Evolutionary conservation across 2,113 vertebrate species (phyloP), one percentile per base, ranked within the genome.

Genomic region (Mobula birostris): DNA sequence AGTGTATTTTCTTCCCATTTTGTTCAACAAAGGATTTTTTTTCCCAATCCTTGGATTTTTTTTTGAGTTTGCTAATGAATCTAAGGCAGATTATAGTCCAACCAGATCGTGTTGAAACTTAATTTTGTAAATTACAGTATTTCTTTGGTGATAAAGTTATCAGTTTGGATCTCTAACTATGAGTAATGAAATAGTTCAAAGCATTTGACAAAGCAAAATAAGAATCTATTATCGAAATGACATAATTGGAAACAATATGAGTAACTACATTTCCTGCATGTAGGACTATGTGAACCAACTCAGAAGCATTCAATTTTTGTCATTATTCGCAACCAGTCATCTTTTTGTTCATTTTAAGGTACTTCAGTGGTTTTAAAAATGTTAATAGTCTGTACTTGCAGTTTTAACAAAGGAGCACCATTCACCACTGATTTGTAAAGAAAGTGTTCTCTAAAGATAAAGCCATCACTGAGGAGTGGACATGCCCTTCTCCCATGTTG

Each of bases 1-100:
- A 7, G 29, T 27, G 58, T n/a, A 66, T 48, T 90, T 90, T 90
- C 87, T 90, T 90, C n/a, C 87, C 63, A 87, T 90, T 90, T 90
- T 14, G 68, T 90, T 63, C 15, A 15, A 91, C 7, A 91, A 63
- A 91, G 24, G 66, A 68, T 40, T 85, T 56, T 0, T 91, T 88
- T 66, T 5, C 14, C 63, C 61, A 88, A 48, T 12, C n/a, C 27
- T 21, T 66, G 29, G 58, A 63, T 1, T 88, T 61, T 48, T 36
- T 48, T 66, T 88, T 32, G 29, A 17, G 9, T 88, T 11, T 88
- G 85, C 58, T 58, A 66, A n/a, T 29, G 58, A 88, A 88, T 63
- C 61, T 88, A 29, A 63, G 58, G 61, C 56, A 88, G 61, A 24
- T 88, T 88, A 58, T 7, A 58, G 1, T 58, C 29, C 4, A 15